phyloP scores from a whole-genome alignment of 2,888 invertebrate genomes.

The Dione juno region DNA sequence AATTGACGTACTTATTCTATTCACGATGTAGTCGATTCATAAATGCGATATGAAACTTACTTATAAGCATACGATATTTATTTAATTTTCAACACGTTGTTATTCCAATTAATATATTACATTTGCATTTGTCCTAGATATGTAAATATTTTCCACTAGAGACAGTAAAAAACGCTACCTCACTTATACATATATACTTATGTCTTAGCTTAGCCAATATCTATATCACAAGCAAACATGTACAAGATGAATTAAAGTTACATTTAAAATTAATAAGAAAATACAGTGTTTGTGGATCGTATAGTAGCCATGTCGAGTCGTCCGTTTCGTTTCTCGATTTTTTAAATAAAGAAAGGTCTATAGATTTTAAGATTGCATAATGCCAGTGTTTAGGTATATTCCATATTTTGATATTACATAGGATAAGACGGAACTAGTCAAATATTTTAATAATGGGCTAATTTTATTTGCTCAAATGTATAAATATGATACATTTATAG shows the following conservation, averaged over 20 bases:
- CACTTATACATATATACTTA: slow-evolving; percentile 63
- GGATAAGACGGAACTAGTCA: slow-evolving; percentile 79
- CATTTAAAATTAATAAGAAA: slow-evolving; percentile 30
- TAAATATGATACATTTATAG: slow-evolving; percentile 41
- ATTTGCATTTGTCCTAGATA: slow-evolving; percentile 69
- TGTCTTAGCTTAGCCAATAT: slow-evolving; percentile 78
- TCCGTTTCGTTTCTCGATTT: slow-evolving; percentile 24
- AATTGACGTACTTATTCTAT: slow-evolving; percentile 58
- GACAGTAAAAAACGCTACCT: slow-evolving; percentile 82
- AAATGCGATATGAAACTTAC: slow-evolving; percentile 46
- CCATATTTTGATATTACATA: slow-evolving; percentile 64
- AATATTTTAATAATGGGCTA: slow-evolving; percentile 72
- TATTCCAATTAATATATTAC: slow-evolving; percentile 58
- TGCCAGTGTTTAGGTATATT: slow-evolving; percentile 73
- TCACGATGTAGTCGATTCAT: slow-evolving; percentile 57
- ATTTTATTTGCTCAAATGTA: slow-evolving; percentile 62
- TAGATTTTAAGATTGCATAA: slow-evolving; percentile 73
- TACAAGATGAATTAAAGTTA: slow-evolving; percentile 41
- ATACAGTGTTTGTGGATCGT: slow-evolving; percentile 26
- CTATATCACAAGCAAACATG: slow-evolving; percentile 53
- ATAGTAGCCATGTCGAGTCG: slow-evolving; percentile 18
- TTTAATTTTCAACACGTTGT: slow-evolving; percentile 48
- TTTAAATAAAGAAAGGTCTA: slow-evolving; percentile 28
- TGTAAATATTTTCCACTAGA: slow-evolving; percentile 82
- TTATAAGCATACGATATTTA: slow-evolving; percentile 37